Evolutionary conservation across 2,888 invertebrate genomes (phyloP).

Genomic region (Troides aeacus): DNA sequence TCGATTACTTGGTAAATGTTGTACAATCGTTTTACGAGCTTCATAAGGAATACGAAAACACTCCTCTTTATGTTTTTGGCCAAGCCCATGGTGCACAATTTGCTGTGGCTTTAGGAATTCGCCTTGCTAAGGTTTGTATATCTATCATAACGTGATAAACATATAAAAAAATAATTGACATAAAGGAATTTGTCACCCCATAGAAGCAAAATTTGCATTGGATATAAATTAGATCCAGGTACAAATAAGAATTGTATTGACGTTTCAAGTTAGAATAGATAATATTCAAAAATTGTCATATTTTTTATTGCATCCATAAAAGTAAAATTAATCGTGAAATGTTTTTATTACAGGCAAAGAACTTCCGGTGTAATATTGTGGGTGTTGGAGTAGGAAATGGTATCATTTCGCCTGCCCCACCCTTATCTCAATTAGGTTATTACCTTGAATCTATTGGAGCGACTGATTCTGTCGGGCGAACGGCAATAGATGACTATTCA

Average conservation of each 20-base stretch:
- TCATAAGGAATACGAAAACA: slow-evolving; percentile 81
- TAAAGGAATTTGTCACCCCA: not conserved
- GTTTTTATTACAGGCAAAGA: slow-evolving; percentile 51
- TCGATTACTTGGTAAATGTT: slow-evolving; percentile 84
- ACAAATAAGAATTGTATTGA: not conserved
- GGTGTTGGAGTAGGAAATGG: slow-evolving; percentile 91
- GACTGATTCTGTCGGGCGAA: slow-evolving; percentile 83
- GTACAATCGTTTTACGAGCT: slow-evolving; percentile 83
- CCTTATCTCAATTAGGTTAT: slow-evolving; percentile 62
- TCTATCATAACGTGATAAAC: not conserved
- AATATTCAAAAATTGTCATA: not conserved
- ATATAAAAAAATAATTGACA: not conserved
- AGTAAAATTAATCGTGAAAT: not conserved
- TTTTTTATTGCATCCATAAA: too few relatives aligned
- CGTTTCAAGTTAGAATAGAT: not conserved
- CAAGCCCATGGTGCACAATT: slow-evolving; percentile 95
- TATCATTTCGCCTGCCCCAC: slow-evolving; percentile 86
- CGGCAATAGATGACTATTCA: slow-evolving; percentile 78
- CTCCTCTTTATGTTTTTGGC: slow-evolving; percentile 89
- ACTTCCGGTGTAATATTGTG: slow-evolving; percentile 82
- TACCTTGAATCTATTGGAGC: slow-evolving; percentile 79
- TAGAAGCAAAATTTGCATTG: not conserved
- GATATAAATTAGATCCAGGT: not conserved
- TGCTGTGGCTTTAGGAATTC: slow-evolving; percentile 86
- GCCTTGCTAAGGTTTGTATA: slow-evolving; percentile 64